A percentile compares a stretch with the other conserved stretches of the same genome.
These are phyloP conservation scores for Drosophila limbata DNA, from an alignment of 2,888 invertebrate genomes.

Conservation along the genomic window DNA sequence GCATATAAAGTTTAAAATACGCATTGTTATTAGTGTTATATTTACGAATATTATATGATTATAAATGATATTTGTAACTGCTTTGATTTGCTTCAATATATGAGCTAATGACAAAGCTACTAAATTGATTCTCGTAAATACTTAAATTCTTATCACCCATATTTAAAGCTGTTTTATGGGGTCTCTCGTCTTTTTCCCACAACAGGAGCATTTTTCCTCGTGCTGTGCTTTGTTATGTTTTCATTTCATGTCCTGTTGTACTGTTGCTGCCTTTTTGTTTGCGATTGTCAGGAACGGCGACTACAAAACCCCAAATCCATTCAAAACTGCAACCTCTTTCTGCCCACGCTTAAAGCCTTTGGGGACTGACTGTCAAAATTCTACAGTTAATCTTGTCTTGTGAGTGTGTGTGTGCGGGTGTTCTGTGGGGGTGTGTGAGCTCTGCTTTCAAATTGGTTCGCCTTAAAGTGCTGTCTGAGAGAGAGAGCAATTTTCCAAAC, in stretches of 20 bases:
- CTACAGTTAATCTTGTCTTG: conserved; percentile 63
- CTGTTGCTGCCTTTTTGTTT: conserved; percentile 35
- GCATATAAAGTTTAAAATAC: too few species aligned
- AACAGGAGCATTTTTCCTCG: conserved; percentile 30
- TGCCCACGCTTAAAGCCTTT: conserved; percentile 14
- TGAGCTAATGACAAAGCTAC: neutral
- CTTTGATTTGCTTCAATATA: neutral
- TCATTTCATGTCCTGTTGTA: conserved; percentile 54
- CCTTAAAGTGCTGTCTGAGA: conserved; percentile 17
- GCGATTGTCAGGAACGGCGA: conserved; percentile 33
- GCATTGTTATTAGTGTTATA: too few species aligned
- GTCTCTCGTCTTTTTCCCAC: conserved; percentile 24
- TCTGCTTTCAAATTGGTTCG: neutral
- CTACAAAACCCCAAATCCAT: conserved; percentile 16
- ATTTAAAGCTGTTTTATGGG: neutral
- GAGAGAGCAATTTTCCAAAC: conserved; percentile 11
- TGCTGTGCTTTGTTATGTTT: conserved; percentile 66
- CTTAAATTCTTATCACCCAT: neutral
- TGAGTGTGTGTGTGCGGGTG: conserved; percentile 14
- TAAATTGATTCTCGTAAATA: neutral
- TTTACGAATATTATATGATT: too few species aligned
- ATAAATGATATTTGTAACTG: too few species aligned
- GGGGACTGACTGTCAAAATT: conserved; percentile 38
- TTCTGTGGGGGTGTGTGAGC: conserved; percentile 15
- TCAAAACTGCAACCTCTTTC: conserved; percentile 31